Percentiles rank a stretch among this genome's conserved stretches.
Evolutionary conservation across 1,140 invertebrate species (phyloP).

Genomic region (Caenorhabditis briggsae): DNA sequence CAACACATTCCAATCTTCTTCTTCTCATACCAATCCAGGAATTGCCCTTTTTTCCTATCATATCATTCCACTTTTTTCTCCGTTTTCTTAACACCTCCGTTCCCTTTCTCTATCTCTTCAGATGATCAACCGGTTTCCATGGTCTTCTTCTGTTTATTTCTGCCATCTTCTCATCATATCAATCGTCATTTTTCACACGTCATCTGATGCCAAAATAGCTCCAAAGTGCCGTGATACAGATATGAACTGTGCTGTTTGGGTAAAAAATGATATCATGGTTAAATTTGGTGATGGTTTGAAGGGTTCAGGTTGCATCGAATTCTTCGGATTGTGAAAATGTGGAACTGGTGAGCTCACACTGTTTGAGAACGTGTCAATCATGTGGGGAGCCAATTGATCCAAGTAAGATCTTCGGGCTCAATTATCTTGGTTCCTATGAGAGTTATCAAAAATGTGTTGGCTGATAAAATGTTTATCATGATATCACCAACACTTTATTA

Average conservation of each 20-base stretch:
- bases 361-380: slow-evolving; percentile 68
- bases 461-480: too few species aligned
- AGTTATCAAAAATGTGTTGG: too few species aligned
- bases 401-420: slow-evolving; percentile 60
- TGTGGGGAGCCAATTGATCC: slow-evolving; percentile 71
- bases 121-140: slow-evolving; percentile 45
- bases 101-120: slow-evolving; percentile 11
- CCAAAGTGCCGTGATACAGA: slow-evolving; percentile 69
- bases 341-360: slow-evolving; percentile 69
- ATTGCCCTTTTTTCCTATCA: not conserved
- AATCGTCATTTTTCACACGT: slow-evolving; percentile 7
- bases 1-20: too few species aligned
- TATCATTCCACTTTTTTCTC: too few species aligned
- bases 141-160: slow-evolving; percentile 27
- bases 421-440: too few species aligned
- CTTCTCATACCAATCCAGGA: not conserved
- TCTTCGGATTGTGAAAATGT: slow-evolving; percentile 69
- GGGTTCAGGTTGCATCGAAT: slow-evolving; percentile 72
- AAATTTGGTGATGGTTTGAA: not conserved
- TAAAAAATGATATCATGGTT: not conserved
- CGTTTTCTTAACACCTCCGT: not conserved
- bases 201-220: slow-evolving; percentile 46
- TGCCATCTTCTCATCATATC: not conserved
- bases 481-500: too few species aligned
- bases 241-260: slow-evolving; percentile 68